Evolutionary conservation across 2,113 vertebrate species (phyloP), one percentile per base, ranked within the genome.

Genomic region (Columbina picui): DNA sequence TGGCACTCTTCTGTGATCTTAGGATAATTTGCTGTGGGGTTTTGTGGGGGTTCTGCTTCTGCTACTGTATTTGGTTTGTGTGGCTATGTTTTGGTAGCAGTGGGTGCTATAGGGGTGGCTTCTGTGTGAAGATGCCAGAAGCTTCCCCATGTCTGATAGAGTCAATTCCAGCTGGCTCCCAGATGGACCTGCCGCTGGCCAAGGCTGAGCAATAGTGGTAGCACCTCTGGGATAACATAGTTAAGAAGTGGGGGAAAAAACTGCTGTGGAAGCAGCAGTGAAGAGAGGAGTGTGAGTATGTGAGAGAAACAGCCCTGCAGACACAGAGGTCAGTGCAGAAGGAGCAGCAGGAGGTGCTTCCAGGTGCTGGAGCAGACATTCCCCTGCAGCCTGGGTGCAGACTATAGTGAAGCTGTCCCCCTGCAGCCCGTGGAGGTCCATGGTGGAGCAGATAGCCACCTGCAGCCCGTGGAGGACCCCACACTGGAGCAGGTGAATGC

Each of bases 131-230:
- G 43, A 27, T 14, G 36, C 6, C 43, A 27, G 22, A 64, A 82
- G 32, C 38, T 69, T 7, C 38, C 15, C 16, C 6, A 3, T 39
- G 45, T 36, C 25, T 6, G 3, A 84, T 0, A 38, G 12, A 92
- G n/a, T 10, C 15, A 61, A 10, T 14, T 19, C 4, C 38, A 84
- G 18, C 10, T 1, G 3, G 43, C 41, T 79, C 30, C 36, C 74
- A 27, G 41, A 56, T 0, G 4, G 36, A 53, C 17, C 4, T 1
- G 1, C 0, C 1, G 1, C 19, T 64, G 16, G 57, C 11, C 18
- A 79, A 17, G 13, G 15, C n/a, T 10, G 27, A 50, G 27, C 3
- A 1, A 38, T 0, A 1, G 9, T 25, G 22, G 25, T 9, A 25
- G 34, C 1, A 2, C 6, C 14, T 79, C 56, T 63, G 12, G 7